Evolutionary conservation across 2,888 invertebrate genomes (phyloP).

Genomic region (Acronicta psi): DNA sequence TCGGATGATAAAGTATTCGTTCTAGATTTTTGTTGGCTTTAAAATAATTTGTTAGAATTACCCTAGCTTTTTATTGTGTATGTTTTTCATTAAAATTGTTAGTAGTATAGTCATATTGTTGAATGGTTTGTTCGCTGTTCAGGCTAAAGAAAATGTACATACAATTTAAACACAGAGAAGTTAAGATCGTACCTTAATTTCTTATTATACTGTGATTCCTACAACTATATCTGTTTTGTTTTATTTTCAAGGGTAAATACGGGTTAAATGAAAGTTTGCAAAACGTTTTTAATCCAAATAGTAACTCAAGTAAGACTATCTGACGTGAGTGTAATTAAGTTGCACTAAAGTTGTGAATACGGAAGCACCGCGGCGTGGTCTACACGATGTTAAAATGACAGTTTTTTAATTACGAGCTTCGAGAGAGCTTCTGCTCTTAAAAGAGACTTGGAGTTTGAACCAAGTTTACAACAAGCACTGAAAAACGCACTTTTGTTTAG

Average conservation of each 20-base stretch:
- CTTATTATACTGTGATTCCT: too few relatives aligned
- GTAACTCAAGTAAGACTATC: constrained; percentile 3
- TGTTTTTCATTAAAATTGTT: too few relatives aligned
- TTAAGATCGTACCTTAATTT: too few relatives aligned
- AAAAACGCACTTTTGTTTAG: background rate
- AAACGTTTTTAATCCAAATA: background rate
- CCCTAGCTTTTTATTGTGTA: too few relatives aligned
- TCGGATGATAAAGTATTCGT: background rate
- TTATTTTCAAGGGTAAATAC: too few relatives aligned
- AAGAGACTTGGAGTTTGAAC: constrained; percentile 24
- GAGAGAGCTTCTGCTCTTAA: constrained; percentile 31
- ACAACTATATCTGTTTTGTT: too few relatives aligned
- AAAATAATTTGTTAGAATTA: constrained; percentile 4
- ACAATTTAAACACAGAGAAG: too few relatives aligned
- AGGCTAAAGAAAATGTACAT: too few relatives aligned
- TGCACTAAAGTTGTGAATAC: constrained; percentile 39
- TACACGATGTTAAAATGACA: constrained; percentile 5
- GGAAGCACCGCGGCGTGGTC: constrained; percentile 6
- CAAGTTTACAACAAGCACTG: constrained; percentile 4
- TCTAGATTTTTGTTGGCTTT: constrained; percentile 9
- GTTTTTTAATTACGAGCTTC: constrained; percentile 43
- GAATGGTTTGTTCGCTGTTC: too few relatives aligned
- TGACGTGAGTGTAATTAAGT: constrained; percentile 37
- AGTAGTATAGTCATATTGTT: too few relatives aligned
- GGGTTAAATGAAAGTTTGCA: too few relatives aligned